phyloP scores from a whole-genome alignment of 2,113 vertebrate species.

The Myrmecobius fasciatus region DNA sequence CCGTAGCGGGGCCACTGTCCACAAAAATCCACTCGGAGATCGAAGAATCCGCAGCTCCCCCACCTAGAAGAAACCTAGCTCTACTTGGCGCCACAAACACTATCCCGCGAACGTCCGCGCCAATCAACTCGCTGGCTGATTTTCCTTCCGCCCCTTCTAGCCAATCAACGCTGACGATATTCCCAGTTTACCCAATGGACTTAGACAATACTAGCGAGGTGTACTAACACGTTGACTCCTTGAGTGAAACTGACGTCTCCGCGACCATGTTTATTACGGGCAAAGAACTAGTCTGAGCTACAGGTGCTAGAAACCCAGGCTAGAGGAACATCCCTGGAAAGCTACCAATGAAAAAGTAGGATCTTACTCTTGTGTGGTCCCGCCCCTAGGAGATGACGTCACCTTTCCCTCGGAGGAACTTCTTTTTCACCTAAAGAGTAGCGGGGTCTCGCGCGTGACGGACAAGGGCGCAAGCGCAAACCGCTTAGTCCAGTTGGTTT shows the following conservation, averaged over 20 bases:
- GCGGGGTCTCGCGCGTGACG: neutral
- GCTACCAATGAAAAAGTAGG: slow-evolving; percentile 39
- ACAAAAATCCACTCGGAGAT: rapidly evolving
- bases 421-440: neutral
- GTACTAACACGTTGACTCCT: rapidly evolving
- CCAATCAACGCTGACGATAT: slow-evolving; percentile 66
- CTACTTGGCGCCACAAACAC: slow-evolving; percentile 50
- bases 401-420: neutral
- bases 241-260: rapidly evolving
- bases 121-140: neutral
- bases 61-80: neutral
- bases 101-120: slow-evolving; percentile 63
- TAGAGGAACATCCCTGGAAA: neutral
- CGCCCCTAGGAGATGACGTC: neutral
- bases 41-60: rapidly evolving
- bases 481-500: rapidly evolving
- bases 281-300: rapidly evolving
- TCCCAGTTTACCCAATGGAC: neutral
- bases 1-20: neutral
- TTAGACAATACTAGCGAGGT: rapidly evolving
- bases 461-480: neutral
- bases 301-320: neutral
- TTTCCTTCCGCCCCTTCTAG: neutral
- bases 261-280: slow-evolving; percentile 63
- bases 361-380: neutral